These are phyloP conservation scores for Hylaea fasciaria DNA, from an alignment of 2,888 invertebrate species.

Conservation along the genomic window DNA sequence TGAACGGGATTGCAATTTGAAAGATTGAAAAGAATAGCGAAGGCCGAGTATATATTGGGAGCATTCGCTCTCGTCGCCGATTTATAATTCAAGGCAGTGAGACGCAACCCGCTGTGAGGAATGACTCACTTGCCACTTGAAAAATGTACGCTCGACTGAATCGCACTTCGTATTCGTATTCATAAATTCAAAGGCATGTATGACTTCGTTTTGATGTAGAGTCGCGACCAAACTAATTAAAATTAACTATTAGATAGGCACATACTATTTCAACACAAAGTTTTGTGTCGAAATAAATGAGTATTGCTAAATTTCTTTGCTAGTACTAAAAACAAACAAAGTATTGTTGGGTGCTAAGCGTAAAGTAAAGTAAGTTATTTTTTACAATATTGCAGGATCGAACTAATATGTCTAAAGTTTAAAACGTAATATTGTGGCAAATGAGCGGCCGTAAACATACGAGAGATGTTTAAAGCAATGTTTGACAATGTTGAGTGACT, in stretches of 20 bases:
- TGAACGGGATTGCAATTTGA: conserved; percentile 3
- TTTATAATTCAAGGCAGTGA: conserved; percentile 30
- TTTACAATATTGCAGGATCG: no score
- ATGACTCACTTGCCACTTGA: conserved; percentile 21
- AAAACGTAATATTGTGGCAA: not conserved
- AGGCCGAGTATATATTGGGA: conserved; percentile 14
- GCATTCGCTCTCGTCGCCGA: conserved; percentile 8
- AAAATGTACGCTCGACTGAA: conserved; percentile 17
- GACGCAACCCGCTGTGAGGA: conserved; percentile 17
- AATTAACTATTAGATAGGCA: conserved; percentile 15
- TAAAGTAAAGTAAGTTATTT: no score
- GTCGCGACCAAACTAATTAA: conserved; percentile 13
- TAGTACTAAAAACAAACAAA: no score
- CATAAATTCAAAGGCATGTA: conserved; percentile 17
- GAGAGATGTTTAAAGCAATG: conserved; percentile 12
- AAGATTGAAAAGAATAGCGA: conserved; percentile 8
- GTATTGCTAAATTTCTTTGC: not conserved
- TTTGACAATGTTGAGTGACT: conserved; percentile 7
- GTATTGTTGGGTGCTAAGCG: no score
- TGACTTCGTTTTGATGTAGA: conserved; percentile 25
- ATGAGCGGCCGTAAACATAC: conserved; percentile 4
- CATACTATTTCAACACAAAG: conserved; percentile 7
- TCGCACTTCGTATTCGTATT: conserved; percentile 17
- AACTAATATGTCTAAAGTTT: no score
- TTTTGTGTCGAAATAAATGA: conserved; percentile 6